Conservation (phyloP, 2,113 vertebrate species). For the Xenopus laevis region DNA sequence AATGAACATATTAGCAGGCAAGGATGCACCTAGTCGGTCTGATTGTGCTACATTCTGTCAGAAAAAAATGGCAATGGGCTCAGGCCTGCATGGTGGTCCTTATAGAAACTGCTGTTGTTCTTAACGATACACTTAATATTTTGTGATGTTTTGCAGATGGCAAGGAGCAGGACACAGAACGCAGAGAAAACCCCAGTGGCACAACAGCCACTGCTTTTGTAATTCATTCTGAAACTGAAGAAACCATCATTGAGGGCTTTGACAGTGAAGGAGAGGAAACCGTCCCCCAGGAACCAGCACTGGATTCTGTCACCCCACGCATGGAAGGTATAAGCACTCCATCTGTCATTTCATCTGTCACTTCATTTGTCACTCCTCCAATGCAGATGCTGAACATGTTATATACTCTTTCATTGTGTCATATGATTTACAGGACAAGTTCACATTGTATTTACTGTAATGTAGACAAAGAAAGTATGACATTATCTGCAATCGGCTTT, state of each 20-base stretch:
- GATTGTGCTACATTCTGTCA: no score
- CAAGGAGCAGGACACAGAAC: constrained; percentile 48
- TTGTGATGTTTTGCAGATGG: constrained; percentile 48
- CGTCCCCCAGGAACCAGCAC: constrained; percentile 1
- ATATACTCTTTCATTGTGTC: no score
- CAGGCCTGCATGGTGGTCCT: no score
- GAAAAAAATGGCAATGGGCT: no score
- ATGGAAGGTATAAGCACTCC: constrained; percentile 28
- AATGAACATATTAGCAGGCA: no score
- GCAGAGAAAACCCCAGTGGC: background rate
- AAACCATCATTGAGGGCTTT: constrained; percentile 19
- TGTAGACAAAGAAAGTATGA: no score
- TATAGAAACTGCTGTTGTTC: background rate
- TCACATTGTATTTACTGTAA: no score
- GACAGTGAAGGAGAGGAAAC: constrained; percentile 34
- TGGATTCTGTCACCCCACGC: constrained; percentile 42
- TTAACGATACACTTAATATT: background rate
- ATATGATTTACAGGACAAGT: no score
- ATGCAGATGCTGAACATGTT: no score
- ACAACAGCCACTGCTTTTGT: constrained; percentile 31
- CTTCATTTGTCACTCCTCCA: constrained; percentile 10
- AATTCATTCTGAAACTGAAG: constrained; percentile 34
- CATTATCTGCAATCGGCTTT: no score
- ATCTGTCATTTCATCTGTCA: constrained; percentile 25
- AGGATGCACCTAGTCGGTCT: no score